phyloP scores from a whole-genome alignment of 2,113 vertebrate genomes.

The Sapajus apella region DNA sequence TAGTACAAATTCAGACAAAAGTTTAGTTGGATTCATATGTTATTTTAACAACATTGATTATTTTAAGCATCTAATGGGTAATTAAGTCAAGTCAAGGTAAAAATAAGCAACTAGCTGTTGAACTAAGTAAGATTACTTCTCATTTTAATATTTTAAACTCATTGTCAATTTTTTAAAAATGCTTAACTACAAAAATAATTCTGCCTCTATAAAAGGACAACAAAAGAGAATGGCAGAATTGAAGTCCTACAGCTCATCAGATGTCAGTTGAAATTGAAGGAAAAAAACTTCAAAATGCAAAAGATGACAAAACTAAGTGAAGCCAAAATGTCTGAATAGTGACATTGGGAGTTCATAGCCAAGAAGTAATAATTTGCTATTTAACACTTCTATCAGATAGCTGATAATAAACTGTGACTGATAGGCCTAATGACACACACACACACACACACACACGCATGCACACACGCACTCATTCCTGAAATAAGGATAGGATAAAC shows the following conservation, averaged over 20 bases:
- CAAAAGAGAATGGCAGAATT: background rate
- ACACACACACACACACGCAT: rapidly evolving
- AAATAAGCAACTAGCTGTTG: background rate
- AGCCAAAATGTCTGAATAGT: background rate
- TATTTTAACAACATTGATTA: background rate
- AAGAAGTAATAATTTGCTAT: background rate
- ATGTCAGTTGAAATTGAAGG: background rate
- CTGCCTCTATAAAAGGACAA: background rate
- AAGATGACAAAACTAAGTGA: background rate
- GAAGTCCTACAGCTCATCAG: background rate
- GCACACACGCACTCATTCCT: background rate
- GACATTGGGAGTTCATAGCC: background rate
- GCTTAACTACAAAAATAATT: background rate
- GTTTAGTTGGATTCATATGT: background rate
- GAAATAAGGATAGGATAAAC: background rate
- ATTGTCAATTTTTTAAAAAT: background rate
- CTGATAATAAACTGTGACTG: background rate
- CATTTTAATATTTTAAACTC: background rate
- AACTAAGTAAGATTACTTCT: background rate
- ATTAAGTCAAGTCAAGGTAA: background rate
- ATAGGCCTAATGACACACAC: background rate
- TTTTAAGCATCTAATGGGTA: background rate
- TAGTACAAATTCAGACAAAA: background rate
- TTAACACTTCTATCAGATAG: background rate
- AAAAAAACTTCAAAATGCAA: background rate